Percentiles rank a stretch among this genome's conserved stretches.
phyloP scores from a whole-genome alignment of 2,113 vertebrate species.

The Holacanthus passer region DNA sequence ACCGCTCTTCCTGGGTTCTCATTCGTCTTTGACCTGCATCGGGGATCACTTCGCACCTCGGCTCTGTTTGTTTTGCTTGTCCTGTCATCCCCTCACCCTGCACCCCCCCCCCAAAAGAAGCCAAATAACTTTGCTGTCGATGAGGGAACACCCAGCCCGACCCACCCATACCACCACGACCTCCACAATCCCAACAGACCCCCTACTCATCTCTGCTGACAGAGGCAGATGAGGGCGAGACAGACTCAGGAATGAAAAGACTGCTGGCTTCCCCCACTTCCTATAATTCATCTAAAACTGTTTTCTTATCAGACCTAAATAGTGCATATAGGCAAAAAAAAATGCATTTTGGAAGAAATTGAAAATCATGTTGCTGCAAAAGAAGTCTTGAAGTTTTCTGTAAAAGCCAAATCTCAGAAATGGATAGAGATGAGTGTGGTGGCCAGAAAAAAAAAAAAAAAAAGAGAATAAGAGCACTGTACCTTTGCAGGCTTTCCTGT shows the following conservation, averaged over 20 bases:
- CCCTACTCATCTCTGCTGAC: conserved; percentile 72
- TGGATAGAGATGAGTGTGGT: not conserved
- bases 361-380: not conserved
- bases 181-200: conserved; percentile 66
- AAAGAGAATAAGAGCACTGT: conserved; percentile 37
- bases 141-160: conserved; percentile 61
- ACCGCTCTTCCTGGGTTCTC: conserved; percentile 40
- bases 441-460: not conserved
- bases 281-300: conserved; percentile 46
- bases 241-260: conserved; percentile 51
- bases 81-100: conserved; percentile 79
- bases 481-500: conserved; percentile 99
- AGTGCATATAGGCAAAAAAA: not conserved
- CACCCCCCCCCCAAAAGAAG: conserved; percentile 60
- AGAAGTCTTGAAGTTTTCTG: not conserved
- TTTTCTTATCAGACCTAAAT: conserved; percentile 5
- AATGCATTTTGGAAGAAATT: too few relatives aligned
- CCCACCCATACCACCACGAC: conserved; percentile 56
- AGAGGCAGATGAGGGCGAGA: conserved; percentile 63
- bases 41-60: conserved; percentile 84
- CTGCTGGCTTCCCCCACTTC: conserved; percentile 32
- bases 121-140: conserved; percentile 77
- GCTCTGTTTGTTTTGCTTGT: conserved; percentile 87
- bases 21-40: conserved; percentile 74
- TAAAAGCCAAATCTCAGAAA: not conserved